Evolutionary conservation across 2,113 vertebrate species (phyloP).

Genomic region (Mormoops blainvillei): DNA sequence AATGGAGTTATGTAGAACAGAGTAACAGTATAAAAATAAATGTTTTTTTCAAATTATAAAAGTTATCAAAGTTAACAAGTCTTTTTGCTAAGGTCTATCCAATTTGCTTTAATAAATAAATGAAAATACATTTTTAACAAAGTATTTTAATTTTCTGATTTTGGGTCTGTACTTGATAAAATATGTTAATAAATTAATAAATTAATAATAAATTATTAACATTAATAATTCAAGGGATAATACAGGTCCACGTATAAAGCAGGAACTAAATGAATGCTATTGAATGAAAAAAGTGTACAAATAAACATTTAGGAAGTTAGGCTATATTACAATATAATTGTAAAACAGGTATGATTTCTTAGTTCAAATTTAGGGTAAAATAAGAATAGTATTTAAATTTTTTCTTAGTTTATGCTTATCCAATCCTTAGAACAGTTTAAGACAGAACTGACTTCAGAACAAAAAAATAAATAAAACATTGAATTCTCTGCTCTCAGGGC

Average conservation of each 20-base stretch:
- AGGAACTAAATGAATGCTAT: background rate
- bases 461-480: background rate
- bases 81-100: constrained; percentile 14
- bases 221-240: background rate
- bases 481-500: background rate
- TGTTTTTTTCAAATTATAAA: constrained; percentile 17
- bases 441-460: background rate
- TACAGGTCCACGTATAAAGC: background rate
- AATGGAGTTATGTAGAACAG: background rate
- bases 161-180: background rate
- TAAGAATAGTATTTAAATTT: background rate
- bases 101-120: constrained; percentile 16
- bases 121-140: background rate
- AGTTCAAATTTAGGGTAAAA: constrained; percentile 19
- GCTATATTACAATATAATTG: background rate
- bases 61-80: background rate
- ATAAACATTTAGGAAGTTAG: background rate
- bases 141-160: constrained; percentile 25
- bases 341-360: background rate
- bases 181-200: constrained; percentile 5
- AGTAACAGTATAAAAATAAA: background rate
- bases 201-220: background rate
- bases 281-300: background rate
- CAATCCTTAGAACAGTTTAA: background rate
- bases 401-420: background rate